These are phyloP conservation scores for Leptinotarsa texana DNA, from an alignment of 1,140 invertebrate species.

Conservation along the genomic window DNA sequence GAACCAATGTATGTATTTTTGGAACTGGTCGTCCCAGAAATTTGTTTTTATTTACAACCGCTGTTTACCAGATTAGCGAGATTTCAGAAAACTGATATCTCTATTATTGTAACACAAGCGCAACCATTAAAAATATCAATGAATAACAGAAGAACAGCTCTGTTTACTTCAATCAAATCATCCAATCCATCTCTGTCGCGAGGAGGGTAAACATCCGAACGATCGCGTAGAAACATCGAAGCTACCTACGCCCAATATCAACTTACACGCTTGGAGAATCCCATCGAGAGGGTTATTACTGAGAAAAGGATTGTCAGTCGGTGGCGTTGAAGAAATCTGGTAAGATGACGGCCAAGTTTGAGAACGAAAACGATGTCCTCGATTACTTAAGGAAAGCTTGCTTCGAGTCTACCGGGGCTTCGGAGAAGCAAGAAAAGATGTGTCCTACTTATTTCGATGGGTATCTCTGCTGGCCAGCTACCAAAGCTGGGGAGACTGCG, in stretches of 20 bases:
- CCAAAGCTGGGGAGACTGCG: constrained; percentile 54
- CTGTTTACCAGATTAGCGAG: neutral
- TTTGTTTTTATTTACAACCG: neutral
- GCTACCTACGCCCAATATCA: constrained; percentile 31
- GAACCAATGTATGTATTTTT: too few species aligned
- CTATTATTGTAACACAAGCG: neutral
- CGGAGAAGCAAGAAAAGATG: neutral
- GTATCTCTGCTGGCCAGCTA: constrained; percentile 62
- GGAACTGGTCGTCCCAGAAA: too few species aligned
- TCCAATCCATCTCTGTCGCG: constrained; percentile 33
- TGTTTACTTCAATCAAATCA: neutral
- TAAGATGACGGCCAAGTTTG: neutral
- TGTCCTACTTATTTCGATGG: constrained; percentile 58
- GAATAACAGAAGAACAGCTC: neutral
- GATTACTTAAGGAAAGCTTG: neutral
- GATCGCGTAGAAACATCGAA: constrained; percentile 13
- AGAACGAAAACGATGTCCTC: neutral
- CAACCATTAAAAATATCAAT: neutral
- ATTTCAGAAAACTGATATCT: neutral
- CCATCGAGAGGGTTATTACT: constrained; percentile 12
- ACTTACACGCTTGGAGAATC: constrained; percentile 18
- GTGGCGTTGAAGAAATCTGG: neutral
- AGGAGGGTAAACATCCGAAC: constrained; percentile 26
- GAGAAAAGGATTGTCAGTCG: neutral
- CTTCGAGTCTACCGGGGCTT: neutral